These are phyloP conservation scores for Xylocopa sonorina DNA, from an alignment of 1,140 invertebrate genomes.

Conservation along the genomic window DNA sequence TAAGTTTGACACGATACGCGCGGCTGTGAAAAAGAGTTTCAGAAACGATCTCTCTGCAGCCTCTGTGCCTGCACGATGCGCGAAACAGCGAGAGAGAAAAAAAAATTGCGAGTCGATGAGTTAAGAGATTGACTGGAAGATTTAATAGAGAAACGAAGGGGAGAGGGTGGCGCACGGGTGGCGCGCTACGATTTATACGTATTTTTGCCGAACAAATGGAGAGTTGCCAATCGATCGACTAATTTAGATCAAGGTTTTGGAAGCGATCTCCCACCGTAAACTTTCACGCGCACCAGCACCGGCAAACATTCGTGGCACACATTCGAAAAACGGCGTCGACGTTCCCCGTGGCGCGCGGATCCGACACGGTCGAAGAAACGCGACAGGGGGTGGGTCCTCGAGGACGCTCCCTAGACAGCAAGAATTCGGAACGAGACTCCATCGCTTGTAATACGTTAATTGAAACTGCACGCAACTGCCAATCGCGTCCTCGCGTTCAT, in stretches of 20 bases:
- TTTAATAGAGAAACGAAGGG: background rate
- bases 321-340: background rate
- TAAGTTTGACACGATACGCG: too few species aligned
- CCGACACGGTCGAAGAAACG: background rate
- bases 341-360: slow-evolving; percentile 13
- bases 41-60: background rate
- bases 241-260: slow-evolving; percentile 57
- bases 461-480: slow-evolving; percentile 14
- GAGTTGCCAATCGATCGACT: slow-evolving; percentile 40
- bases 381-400: background rate
- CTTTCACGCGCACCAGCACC: slow-evolving; percentile 24
- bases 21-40: too few species aligned
- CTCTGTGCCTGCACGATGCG: too few species aligned
- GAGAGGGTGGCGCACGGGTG: too few species aligned
- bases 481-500: slow-evolving; percentile 21
- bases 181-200: slow-evolving; percentile 31
- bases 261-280: slow-evolving; percentile 32
- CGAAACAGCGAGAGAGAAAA: too few species aligned
- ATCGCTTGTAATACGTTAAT: slow-evolving; percentile 19
- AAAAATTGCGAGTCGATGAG: background rate
- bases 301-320: slow-evolving; percentile 29
- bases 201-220: slow-evolving; percentile 47
- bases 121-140: slow-evolving; percentile 10
- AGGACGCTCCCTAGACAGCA: background rate
- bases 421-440: slow-evolving; percentile 31